Conservation (phyloP, 2,797 vertebrate species). For the Psittacula echo region DNA sequence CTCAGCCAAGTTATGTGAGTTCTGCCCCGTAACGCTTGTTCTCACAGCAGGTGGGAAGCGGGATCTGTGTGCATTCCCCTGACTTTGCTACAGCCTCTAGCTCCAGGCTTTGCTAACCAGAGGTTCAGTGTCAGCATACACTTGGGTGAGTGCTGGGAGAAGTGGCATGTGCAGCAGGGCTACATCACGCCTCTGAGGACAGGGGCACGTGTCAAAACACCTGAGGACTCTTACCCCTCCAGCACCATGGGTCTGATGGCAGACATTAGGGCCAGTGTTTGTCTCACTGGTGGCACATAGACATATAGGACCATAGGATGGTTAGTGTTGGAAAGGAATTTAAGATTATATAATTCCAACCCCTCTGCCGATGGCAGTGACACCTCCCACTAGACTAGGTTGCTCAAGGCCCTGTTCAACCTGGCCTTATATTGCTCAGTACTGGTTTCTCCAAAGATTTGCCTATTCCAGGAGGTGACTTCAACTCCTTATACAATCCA, state of each 20-base stretch:
- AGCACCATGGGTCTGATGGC: rapidly evolving
- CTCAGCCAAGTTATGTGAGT: neutral
- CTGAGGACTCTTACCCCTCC: neutral
- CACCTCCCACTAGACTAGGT: neutral
- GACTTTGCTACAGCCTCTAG: neutral
- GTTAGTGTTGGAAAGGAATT: neutral
- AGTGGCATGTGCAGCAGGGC: rapidly evolving
- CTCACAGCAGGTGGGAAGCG: neutral
- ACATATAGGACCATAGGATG: neutral
- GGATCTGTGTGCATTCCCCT: neutral
- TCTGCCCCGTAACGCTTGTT: neutral
- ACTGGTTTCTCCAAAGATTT: neutral
- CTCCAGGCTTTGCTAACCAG: neutral
- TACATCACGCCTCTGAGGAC: rapidly evolving
- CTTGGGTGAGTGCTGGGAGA: neutral
- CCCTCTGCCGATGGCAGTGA: neutral
- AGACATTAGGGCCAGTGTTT: neutral
- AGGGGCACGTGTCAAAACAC: neutral
- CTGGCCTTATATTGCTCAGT: neutral
- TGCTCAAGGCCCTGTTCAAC: neutral
- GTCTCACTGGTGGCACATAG: neutral
- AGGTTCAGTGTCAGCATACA: neutral
- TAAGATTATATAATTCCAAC: neutral
- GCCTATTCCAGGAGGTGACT: neutral
- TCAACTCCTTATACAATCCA: neutral